phyloP scores from a whole-genome alignment of 2,888 invertebrate species.

The Nebria brevicollis region DNA sequence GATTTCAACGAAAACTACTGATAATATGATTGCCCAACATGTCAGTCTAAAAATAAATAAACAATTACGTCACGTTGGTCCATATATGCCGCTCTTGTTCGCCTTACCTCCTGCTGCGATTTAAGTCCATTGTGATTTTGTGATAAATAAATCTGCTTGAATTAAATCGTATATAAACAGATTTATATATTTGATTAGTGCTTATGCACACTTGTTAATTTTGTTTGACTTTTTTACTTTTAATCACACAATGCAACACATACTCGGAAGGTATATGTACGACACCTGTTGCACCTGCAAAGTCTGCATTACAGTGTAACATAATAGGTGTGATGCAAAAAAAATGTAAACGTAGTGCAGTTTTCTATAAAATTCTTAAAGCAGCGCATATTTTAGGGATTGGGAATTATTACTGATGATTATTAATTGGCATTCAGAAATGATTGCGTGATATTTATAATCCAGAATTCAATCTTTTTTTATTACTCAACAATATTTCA shows the following conservation, averaged over 20 bases:
- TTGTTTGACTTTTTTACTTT: not conserved
- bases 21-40: constrained; percentile 3
- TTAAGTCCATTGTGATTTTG: not conserved
- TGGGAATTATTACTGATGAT: too few relatives aligned
- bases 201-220: not conserved
- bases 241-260: not conserved
- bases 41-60: constrained; percentile 14
- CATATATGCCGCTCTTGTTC: not conserved
- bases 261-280: constrained; percentile 6
- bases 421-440: too few relatives aligned
- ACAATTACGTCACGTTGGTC: constrained; percentile 7
- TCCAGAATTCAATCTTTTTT: constrained; percentile 23
- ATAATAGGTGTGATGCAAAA: not conserved
- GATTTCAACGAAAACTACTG: not conserved
- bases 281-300: constrained; percentile 43
- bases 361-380: too few relatives aligned
- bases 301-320: constrained; percentile 13
- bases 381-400: too few relatives aligned
- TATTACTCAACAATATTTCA: constrained; percentile 44
- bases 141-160: not conserved
- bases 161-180: not conserved
- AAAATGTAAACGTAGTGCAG: not conserved
- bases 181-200: not conserved
- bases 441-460: not conserved
- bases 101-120: constrained; percentile 20